Base-by-base conservation (phyloP, 2,888 invertebrate genomes). In the Nezara viridula region DNA sequence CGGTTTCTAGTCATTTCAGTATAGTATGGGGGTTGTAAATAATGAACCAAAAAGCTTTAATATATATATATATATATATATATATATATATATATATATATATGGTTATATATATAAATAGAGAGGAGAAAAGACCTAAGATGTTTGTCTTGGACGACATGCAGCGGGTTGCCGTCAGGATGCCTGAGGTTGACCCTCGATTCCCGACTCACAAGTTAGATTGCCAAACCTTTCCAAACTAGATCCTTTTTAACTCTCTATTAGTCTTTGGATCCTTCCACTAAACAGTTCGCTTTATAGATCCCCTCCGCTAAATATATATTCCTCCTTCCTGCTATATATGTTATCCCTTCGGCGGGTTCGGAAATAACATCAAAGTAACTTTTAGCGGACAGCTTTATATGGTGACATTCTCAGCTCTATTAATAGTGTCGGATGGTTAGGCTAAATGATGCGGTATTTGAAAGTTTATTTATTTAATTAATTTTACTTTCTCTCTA, bases 201-300 rank as follows among this genome's bases (percentile, higher is more conserved):
- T n/a, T n/a, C n/a, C n/a, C n/a, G 27, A 73, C 19, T 73, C 73
- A 19, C 73, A 73, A 73, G 21, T 44, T 77, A 77, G 77, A 40
- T 77, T 77, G 77, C 77, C 40, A 24, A 77, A 40, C 6, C 19
- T 24, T 44, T n/a, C 50, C 55, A 2, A 4, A 7, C 55, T 55
- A n/a, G 55, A n/a, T 60, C 60, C 60, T 60, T 27, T 27, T n/a
- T 9, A 14, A 27, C n/a, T 5, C 27, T 12, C 16, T 60, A 60
- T 60, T 60, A 60, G 60, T 60, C n/a, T 19, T 55, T 24, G 24
- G 0, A 2, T 19, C 2, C 16, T 60, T 32, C 60, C 27, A 60
- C 60, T 27, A 27, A 60, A 60, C 27, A 60, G 60, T 24, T n/a
- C n/a, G 55, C 55, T 55, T 55, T 55, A 55, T 55, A 55, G 55